Base-by-base conservation (phyloP, 2,888 invertebrate genomes). In the Oconnorella tubifera region DNA sequence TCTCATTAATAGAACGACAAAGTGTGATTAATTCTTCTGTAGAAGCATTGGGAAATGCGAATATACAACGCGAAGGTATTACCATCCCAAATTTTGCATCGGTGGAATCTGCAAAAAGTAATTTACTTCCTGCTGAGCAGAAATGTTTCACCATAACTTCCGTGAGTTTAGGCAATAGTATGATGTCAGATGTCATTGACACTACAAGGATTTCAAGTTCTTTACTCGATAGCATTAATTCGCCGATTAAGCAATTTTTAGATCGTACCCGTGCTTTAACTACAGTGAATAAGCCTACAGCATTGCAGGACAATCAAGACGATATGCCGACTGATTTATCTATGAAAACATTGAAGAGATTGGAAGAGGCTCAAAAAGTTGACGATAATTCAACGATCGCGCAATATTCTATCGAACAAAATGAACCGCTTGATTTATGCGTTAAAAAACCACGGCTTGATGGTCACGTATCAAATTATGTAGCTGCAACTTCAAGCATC, bases 181-280 rank as follows among this genome's bases (percentile, higher is more conserved):
- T 40, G 10, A 10, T 19, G 10, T 40, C 40, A 40, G 40, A 40
- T 14, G 40, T 19, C 10, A 19, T 10, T 40, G 40, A 40, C 19
- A 14, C 40, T 10, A 19, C 10, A 10, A 40, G 19, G 40, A 40
- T 10, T 19, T 10, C 40, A 40, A 40, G 40, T 40, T 40, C 40
- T 40, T 19, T 14, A 19, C 53, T 51, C 23, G 53, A 27, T 19
- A 51, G 25, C 53, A 51, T 60, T 32, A 60, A 60, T 51, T 60
- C 60, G 4, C 60, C 60, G 1, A 60, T 60, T 33, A 60, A 60
- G 29, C 60, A 60, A 51, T 60, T 60, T 48, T 51, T 60, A 23
- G 60, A 60, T n/a, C 48, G 60, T n/a, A 60, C 60, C 2, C 48
- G 60, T n/a, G 28, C 50, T 0, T 3, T 60, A 27, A 14, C 60